Evolutionary conservation across 2,113 vertebrate genomes (phyloP).

Genomic region (Elanus axillaris): DNA sequence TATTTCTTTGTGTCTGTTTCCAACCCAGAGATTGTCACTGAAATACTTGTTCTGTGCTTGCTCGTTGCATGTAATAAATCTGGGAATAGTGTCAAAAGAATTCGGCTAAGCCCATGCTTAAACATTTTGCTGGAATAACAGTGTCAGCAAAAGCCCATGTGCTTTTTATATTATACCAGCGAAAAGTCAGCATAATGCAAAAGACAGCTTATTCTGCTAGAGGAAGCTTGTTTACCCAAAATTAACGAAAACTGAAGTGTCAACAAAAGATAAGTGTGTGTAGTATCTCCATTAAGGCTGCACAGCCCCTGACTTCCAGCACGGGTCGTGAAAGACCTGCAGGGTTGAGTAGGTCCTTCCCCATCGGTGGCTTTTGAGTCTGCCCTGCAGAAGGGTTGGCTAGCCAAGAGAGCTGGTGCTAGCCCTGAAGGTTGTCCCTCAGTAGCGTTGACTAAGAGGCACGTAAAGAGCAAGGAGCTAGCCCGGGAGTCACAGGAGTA

Average conservation of each 20-base stretch:
- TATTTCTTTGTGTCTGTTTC: slow-evolving; percentile 13
- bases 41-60: slow-evolving; percentile 1
- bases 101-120: neutral
- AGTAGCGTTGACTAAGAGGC: neutral
- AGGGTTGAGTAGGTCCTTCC: neutral
- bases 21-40: neutral
- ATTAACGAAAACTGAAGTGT: neutral
- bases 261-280: neutral
- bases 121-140: slow-evolving; percentile 12
- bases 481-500: neutral
- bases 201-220: slow-evolving; percentile 1
- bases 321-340: neutral
- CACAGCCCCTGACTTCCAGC: neutral
- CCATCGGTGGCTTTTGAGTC: neutral
- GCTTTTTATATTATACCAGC: slow-evolving; percentile 3
- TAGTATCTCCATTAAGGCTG: neutral
- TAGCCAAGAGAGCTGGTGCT: neutral
- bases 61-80: slow-evolving; percentile 35
- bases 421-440: neutral
- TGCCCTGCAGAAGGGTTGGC: neutral
- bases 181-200: slow-evolving; percentile 2
- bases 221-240: neutral
- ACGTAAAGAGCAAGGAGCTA: neutral
- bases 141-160: slow-evolving; percentile 19
- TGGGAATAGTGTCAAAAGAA: slow-evolving; percentile 42